Evolutionary conservation across 2,888 invertebrate genomes (phyloP), one percentile per base, ranked within the genome.

Genomic region (Brachycybe producta): DNA sequence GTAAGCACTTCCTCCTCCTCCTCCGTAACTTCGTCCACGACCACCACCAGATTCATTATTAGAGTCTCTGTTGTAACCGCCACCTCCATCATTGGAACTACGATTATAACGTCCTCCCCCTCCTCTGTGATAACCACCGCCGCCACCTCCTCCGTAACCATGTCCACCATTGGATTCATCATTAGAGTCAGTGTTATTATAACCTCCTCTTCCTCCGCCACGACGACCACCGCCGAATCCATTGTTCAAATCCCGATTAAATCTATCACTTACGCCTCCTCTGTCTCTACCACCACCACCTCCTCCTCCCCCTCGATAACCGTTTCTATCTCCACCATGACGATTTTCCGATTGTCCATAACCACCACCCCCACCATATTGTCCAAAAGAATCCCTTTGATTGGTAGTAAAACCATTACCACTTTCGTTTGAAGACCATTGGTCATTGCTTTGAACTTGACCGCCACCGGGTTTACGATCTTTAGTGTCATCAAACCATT

Each of bases 271-370:
- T 2, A 54, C 45, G 27, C 52, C 48, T 15, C 58, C 56, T 2
- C 57, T 55, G 11, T 49, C 44, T 32, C 50, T 36, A 17, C 50
- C 45, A 49, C 56, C 54, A n/a, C 47, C 49, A 34, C 40, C 49
- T 1, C 54, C 50, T 26, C 48, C 38, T 13, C 35, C 32, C 38
- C 27, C 11, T n/a, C 2, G 13, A 30, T 27, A 17, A n/a, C n/a
- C n/a, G 3, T 19, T 30, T 27, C 43, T 40, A 34, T 38, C 41
- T 4, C 43, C 42, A 17, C 42, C 45, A 13, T n/a, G n/a, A n/a
- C n/a, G n/a, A n/a, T n/a, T n/a, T n/a, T n/a, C n/a, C n/a, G n/a
- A n/a, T n/a, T n/a, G n/a, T n/a, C n/a, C n/a, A n/a, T n/a, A n/a
- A n/a, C n/a, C n/a, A n/a, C n/a, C n/a, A n/a, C n/a, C n/a, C n/a